Percentiles rank a stretch among this genome's conserved stretches.
These are phyloP conservation scores for Lypha dubia DNA, from an alignment of 2,888 invertebrate genomes.

Conservation along the genomic window DNA sequence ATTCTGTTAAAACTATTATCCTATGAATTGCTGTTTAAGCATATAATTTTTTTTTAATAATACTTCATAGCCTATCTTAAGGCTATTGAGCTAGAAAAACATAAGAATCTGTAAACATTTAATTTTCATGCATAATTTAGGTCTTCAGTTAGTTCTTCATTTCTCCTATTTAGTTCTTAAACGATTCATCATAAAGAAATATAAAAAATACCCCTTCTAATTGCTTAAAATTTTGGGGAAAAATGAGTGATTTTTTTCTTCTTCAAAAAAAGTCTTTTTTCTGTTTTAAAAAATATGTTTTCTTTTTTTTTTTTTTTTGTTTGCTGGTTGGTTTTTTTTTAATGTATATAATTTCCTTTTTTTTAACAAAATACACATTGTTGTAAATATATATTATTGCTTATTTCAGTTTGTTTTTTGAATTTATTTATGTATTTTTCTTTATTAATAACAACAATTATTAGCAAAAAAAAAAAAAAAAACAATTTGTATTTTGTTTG, in stretches of 20 bases:
- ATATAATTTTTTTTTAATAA: not conserved
- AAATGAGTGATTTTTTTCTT: slow-evolving; percentile 48
- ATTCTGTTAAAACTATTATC: not conserved
- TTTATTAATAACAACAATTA: slow-evolving; percentile 63
- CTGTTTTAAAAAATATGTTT: slow-evolving; percentile 60
- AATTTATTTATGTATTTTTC: slow-evolving; percentile 30
- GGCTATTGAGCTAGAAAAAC: not conserved
- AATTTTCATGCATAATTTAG: slow-evolving; percentile 52
- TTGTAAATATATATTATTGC: slow-evolving; percentile 70
- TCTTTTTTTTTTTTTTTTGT: slow-evolving; percentile 39
- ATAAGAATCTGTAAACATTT: slow-evolving; percentile 20
- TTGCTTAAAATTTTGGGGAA: slow-evolving; percentile 17
- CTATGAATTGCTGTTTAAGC: not conserved
- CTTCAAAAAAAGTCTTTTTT: slow-evolving; percentile 62
- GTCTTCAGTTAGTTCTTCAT: not conserved
- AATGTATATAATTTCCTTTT: slow-evolving; percentile 56
- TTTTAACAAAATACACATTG: slow-evolving; percentile 68
- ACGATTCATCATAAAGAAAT: slow-evolving; percentile 59
- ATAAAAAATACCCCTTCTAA: slow-evolving; percentile 57
- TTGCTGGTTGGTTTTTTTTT: no score
- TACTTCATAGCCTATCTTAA: slow-evolving; percentile 19
- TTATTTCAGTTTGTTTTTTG: slow-evolving; percentile 58
- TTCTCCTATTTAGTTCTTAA: slow-evolving; percentile 11
- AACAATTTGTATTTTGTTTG: slow-evolving; percentile 50
- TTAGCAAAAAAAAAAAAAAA: slow-evolving; percentile 71